Evolutionary conservation across 1,140 invertebrate species (phyloP).

Genomic region (Drosophila micromelanica): DNA sequence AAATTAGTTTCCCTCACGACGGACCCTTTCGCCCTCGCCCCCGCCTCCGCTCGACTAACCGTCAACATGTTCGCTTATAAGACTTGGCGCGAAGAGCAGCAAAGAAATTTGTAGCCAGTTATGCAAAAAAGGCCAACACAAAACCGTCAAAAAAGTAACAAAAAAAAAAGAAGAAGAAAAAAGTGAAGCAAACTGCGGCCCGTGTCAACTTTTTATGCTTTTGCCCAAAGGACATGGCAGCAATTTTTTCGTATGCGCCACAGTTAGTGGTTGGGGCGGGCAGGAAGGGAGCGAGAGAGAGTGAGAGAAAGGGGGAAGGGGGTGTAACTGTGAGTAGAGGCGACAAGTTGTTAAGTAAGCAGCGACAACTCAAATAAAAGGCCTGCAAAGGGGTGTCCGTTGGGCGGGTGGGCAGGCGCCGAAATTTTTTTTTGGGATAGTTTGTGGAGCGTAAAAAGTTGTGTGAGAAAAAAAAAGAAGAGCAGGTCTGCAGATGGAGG

Average conservation of each 20-base stretch:
- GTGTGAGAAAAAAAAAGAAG: constrained; percentile 17
- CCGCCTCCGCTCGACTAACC: not conserved
- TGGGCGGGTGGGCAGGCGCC: constrained; percentile 3
- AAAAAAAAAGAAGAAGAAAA: constrained; percentile 23
- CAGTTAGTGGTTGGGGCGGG: not conserved
- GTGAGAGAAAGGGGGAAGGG: not conserved
- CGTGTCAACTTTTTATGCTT: constrained; percentile 72
- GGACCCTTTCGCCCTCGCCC: constrained; percentile 21
- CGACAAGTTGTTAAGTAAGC: constrained; percentile 82
- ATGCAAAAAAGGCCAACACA: constrained; percentile 70
- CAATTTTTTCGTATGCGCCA: constrained; percentile 45
- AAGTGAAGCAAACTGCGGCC: constrained; percentile 37
- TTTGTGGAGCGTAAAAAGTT: constrained; percentile 48
- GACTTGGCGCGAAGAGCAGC: constrained; percentile 11
- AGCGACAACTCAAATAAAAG: constrained; percentile 76
- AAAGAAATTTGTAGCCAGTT: constrained; percentile 70
- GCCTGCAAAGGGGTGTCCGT: constrained; percentile 20
- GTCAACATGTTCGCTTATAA: constrained; percentile 8
- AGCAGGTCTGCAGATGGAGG: constrained; percentile 27
- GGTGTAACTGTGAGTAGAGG: constrained; percentile 28
- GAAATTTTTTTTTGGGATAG: constrained; percentile 26
- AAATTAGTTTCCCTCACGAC: constrained; percentile 67
- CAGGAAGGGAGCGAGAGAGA: too few species aligned
- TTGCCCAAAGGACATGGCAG: constrained; percentile 65
- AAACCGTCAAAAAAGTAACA: constrained; percentile 28